Evolutionary conservation across 1,140 invertebrate species (phyloP), one percentile per base, ranked within the genome.

Genomic region (Dreissena polymorpha): DNA sequence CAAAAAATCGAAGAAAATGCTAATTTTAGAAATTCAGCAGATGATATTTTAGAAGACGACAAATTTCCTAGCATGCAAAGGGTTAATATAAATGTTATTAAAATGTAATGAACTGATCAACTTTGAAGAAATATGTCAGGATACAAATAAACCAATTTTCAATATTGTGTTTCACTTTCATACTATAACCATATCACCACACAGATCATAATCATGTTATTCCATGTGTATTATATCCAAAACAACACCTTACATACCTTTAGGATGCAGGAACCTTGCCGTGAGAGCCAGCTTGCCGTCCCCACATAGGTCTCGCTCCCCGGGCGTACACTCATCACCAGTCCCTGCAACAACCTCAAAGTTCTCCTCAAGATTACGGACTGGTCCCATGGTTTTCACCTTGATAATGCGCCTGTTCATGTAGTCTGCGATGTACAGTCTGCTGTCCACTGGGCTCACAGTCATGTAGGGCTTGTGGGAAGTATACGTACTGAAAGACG

Each of bases 381-480:
- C 90, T 21, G 89, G 87, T n/a, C 92, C 92, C 90, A 96, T 96
- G 87, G 97, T 96, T 64, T 97, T 95, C 0, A 99, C 97, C 64
- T 96, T 95, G 27, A 99, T 96, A 75, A 99, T 98, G 92, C 98
- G 97, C 92, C 98, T 97, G 0, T 96, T 97, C 93, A 98, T 97
- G 0, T 97, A 97, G 92, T 99, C 97, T 0, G 97, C 98, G 72
- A 99, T 97, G 92, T 98, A 99, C 0, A 99, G 94, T 0, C 96
- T 95, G n/a, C 97, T 97, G 92, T 99, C 97, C 13, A 98, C 94
- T 0, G 98, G 97, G 89, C 97, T 98, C 23, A 99, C 93, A 0
- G 97, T 97, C 94, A 99, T 97, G 93, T 98, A 98, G 91, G 99
- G 98, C 73, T 98, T 96, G 93, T 99, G 98, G 0, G 97, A 98